phyloP scores from a whole-genome alignment of 1,140 invertebrate species.

The Homalodisca vitripennis region DNA sequence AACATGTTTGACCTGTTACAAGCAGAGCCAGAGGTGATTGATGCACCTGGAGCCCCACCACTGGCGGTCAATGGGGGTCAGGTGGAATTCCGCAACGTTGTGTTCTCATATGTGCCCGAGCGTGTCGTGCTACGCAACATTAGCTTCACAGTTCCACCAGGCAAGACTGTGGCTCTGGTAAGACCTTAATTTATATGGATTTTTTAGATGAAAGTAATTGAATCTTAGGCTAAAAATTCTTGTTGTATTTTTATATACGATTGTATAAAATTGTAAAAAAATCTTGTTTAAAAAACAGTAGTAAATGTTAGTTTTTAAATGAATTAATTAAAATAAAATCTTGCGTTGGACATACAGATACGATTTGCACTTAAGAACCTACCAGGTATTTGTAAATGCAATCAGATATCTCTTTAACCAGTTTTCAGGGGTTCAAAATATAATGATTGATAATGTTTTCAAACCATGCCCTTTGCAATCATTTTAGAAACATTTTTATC shows the following conservation, averaged over 20 bases:
- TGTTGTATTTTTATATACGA: neutral
- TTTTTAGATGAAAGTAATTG: too few relatives aligned
- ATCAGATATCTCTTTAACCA: too few relatives aligned
- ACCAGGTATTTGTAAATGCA: too few relatives aligned
- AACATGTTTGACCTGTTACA: slow-evolving; percentile 97
- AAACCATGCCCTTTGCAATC: too few relatives aligned
- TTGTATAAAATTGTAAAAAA: neutral
- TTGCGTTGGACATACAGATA: too few relatives aligned
- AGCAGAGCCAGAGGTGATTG: slow-evolving; percentile 82
- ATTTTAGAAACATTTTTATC: too few relatives aligned
- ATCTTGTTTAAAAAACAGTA: neutral
- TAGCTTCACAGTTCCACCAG: slow-evolving; percentile 81
- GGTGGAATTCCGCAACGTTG: slow-evolving; percentile 88
- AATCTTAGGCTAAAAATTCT: neutral
- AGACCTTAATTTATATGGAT: too few relatives aligned
- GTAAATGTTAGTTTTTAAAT: too few relatives aligned
- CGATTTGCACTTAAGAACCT: too few relatives aligned
- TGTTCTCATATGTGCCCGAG: slow-evolving; percentile 85
- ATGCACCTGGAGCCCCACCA: slow-evolving; percentile 72
- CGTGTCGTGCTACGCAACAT: slow-evolving; percentile 79
- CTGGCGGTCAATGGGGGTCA: slow-evolving; percentile 69
- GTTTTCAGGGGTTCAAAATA: too few relatives aligned
- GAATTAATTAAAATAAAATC: too few relatives aligned
- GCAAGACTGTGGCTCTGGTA: slow-evolving; percentile 90
- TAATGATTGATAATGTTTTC: too few relatives aligned